Conservation (phyloP, 2,113 vertebrate species). For the Herpetotheres cachinnans region DNA sequence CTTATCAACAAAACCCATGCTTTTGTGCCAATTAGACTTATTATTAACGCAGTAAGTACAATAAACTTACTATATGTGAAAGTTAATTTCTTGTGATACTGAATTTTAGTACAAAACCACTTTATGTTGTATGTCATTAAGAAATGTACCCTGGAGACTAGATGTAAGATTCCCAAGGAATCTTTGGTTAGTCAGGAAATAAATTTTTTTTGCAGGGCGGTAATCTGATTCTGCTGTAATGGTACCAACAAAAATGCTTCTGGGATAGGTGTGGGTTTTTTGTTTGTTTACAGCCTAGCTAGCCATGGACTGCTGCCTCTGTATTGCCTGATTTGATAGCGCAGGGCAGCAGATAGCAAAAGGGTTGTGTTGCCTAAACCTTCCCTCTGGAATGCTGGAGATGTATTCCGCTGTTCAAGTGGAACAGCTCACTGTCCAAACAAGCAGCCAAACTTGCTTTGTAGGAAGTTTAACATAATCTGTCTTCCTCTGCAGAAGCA, state of each 20-base stretch:
- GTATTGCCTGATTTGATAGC: neutral
- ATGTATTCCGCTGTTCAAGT: neutral
- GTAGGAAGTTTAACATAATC: neutral
- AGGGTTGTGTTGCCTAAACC: neutral
- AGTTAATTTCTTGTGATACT: neutral
- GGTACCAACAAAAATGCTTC: neutral
- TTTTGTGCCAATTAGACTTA: slow-evolving; percentile 87
- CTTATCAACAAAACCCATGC: slow-evolving; percentile 87
- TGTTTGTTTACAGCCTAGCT: neutral
- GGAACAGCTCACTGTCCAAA: neutral
- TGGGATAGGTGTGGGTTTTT: neutral
- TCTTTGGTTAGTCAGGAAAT: neutral
- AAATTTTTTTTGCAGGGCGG: neutral
- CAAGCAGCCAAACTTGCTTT: neutral
- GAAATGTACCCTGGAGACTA: neutral
- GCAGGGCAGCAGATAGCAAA: neutral
- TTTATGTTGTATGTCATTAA: neutral
- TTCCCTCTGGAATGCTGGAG: neutral
- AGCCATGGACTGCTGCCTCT: neutral
- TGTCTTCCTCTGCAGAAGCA: neutral
- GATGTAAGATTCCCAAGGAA: neutral
- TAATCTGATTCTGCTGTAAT: neutral
- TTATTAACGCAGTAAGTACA: slow-evolving; percentile 91
- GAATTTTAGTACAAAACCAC: neutral
- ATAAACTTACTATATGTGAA: neutral